A percentile compares a stretch with the other conserved stretches of the same genome.
Conservation (phyloP, 1,140 invertebrate genomes). For the Papilio polytes region DNA sequence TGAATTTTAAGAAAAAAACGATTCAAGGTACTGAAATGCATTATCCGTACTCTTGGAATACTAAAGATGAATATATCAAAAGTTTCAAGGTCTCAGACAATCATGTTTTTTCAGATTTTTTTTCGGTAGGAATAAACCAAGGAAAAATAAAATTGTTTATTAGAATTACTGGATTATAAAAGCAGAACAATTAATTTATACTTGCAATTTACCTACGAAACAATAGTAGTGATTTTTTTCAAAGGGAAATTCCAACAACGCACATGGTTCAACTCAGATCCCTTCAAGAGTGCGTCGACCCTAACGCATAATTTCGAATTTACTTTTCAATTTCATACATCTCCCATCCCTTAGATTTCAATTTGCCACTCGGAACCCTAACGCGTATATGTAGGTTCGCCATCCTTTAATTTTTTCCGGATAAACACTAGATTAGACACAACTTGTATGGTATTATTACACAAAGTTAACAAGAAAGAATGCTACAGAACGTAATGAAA, state of each 20-base stretch:
- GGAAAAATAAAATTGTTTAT: neutral
- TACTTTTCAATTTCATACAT: conserved; percentile 46
- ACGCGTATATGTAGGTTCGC: conserved; percentile 26
- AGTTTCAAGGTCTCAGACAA: neutral
- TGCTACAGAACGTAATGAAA: neutral
- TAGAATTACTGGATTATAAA: neutral
- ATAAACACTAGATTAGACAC: neutral
- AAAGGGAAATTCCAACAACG: conserved; percentile 3
- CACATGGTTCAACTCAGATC: conserved; percentile 15
- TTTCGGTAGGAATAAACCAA: neutral
- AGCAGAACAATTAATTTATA: too few species aligned
- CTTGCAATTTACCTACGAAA: neutral
- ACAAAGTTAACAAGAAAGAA: neutral
- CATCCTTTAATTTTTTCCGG: conserved; percentile 9
- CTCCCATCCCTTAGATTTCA: conserved; percentile 47
- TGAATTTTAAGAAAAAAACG: neutral
- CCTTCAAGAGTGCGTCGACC: conserved; percentile 36
- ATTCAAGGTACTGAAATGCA: neutral
- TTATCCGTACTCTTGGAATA: neutral
- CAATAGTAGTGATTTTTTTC: neutral
- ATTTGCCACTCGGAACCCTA: conserved; percentile 43
- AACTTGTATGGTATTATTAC: neutral
- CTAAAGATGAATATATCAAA: neutral
- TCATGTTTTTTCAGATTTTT: neutral
- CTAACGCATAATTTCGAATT: conserved; percentile 36